phyloP scores from a whole-genome alignment of 37 sponge, comb jelly and placozoan genomes.

The Dysidea cf. avara region DNA sequence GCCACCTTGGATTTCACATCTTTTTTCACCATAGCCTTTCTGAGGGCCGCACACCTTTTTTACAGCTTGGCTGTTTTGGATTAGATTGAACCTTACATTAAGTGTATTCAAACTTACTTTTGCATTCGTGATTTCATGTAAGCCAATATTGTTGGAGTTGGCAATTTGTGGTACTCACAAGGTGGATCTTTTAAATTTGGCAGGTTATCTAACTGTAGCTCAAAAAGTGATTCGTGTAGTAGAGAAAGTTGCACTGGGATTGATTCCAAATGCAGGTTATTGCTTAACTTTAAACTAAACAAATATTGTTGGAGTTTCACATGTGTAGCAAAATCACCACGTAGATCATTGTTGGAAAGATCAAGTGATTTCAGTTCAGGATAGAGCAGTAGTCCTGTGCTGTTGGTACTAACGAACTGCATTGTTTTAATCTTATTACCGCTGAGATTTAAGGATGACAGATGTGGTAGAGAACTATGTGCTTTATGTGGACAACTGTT shows the following conservation, averaged over 20 bases:
- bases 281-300: conserved; percentile 49
- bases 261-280: conserved; percentile 40
- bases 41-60: too few relatives aligned
- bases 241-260: conserved; percentile 70
- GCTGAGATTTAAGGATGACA: conserved; percentile 35
- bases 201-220: conserved; percentile 28
- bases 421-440: conserved; percentile 50
- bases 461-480: conserved; percentile 27
- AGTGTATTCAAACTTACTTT: conserved; percentile 79
- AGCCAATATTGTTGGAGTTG: conserved; percentile 55
- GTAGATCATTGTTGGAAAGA: conserved; percentile 54
- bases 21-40: too few relatives aligned
- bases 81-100: too few relatives aligned
- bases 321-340: conserved; percentile 53
- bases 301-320: conserved; percentile 53
- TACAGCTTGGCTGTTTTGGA: too few relatives aligned
- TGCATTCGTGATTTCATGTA: conserved; percentile 79
- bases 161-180: conserved; percentile 42
- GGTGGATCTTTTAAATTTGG: conserved; percentile 68
- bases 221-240: conserved; percentile 50
- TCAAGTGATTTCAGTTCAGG: conserved; percentile 63
- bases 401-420: too few relatives aligned
- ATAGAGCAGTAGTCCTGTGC: conserved; percentile 69
- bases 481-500: too few relatives aligned
- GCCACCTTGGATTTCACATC: too few relatives aligned